These are phyloP conservation scores for Oxycera nigricornis DNA, from an alignment of 2,888 invertebrate genomes.

Conservation along the genomic window DNA sequence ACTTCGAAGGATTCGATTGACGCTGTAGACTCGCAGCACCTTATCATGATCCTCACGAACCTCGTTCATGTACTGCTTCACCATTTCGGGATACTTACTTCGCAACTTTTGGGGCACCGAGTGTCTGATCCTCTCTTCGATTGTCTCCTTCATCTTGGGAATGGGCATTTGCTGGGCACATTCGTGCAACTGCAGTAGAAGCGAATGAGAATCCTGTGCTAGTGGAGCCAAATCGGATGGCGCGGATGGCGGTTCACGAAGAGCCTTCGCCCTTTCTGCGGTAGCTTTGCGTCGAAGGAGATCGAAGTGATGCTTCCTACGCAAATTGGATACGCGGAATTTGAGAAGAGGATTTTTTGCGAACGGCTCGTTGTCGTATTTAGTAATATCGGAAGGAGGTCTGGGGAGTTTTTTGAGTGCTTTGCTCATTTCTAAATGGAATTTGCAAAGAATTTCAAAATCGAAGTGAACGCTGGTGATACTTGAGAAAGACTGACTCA, in stretches of 20 bases:
- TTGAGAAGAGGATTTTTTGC: conserved; percentile 58
- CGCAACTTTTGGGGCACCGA: conserved; percentile 67
- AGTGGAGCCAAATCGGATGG: conserved; percentile 64
- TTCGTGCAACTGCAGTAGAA: conserved; percentile 65
- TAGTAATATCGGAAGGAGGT: conserved; percentile 56
- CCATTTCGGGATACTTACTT: conserved; percentile 65
- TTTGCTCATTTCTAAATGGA: conserved; percentile 51
- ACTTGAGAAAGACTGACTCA: no score
- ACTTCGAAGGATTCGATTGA: conserved; percentile 70
- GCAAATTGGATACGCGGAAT: conserved; percentile 57
- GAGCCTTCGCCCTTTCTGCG: conserved; percentile 56
- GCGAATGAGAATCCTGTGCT: conserved; percentile 64
- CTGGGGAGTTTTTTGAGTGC: conserved; percentile 57
- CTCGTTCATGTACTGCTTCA: conserved; percentile 64
- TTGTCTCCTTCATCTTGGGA: conserved; percentile 68
- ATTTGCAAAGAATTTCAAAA: no score
- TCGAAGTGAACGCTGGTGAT: no score
- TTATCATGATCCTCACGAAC: conserved; percentile 67
- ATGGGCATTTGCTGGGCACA: conserved; percentile 68
- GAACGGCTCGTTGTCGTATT: conserved; percentile 60
- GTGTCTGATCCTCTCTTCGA: conserved; percentile 68
- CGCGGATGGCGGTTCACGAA: conserved; percentile 44
- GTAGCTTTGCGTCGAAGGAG: conserved; percentile 53
- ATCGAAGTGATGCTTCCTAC: conserved; percentile 55
- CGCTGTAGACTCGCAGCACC: conserved; percentile 69